Evolutionary conservation across 2,888 invertebrate species (phyloP), one percentile per base, ranked within the genome.

Genomic region (Laspeyria flexula): DNA sequence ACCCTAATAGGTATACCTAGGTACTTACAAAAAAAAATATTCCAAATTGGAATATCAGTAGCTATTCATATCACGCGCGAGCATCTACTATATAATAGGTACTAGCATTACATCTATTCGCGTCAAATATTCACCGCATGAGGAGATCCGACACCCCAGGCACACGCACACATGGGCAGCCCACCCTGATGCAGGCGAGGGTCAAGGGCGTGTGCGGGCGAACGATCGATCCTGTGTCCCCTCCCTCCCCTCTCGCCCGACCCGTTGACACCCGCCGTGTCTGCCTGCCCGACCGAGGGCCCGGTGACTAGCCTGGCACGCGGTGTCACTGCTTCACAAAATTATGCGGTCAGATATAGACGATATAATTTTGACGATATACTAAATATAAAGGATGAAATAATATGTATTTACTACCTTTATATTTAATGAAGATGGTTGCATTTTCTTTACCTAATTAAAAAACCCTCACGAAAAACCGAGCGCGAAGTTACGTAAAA

Each of bases 141-240:
- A 52, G 52, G 50, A 60, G 38, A 40, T 43, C 52, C 51, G 50
- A 55, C 56, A 49, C 53, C 62, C 55, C 53, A 38, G 27, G 7
- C 55, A 45, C 56, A 23, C 64, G 38, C 48, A 60, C 61, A 58
- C 50, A 55, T 41, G 42, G 29, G 13, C 23, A 33, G 68, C 53
- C 68, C 60, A 45, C 53, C 66, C 66, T 57, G 55, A 52, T 55
- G 70, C 60, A 65, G 64, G 65, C 66, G 82, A 83, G 82, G 88
- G 86, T 88, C 88, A 88, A 88, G 88, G 88, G 86, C 88, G 85
- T 40, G 42, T 46, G 65, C 66, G 68, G 73, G 68, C 64, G 60
- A 41, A 52, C 71, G 75, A 77, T 80, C 80, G 79, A 79, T 79
- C 56, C 67, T 52, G 34, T 27, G 15, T 9, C 43, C 50, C 40